phyloP scores from a whole-genome alignment of 1,140 invertebrate genomes.

The Cephus cinctus region DNA sequence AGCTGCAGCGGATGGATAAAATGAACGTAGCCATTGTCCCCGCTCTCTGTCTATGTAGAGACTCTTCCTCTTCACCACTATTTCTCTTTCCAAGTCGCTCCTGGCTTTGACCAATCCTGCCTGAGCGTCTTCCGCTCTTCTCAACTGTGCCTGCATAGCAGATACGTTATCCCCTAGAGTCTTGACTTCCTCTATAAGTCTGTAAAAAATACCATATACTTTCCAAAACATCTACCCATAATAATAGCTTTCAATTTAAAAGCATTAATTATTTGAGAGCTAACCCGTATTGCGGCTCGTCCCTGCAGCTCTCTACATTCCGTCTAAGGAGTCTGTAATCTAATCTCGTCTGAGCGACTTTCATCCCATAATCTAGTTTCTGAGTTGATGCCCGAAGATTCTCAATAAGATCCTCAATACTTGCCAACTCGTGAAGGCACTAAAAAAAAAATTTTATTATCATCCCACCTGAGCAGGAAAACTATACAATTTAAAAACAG shows the following conservation, averaged over 20 bases:
- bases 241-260: slow-evolving; percentile 1
- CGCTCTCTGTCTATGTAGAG: slow-evolving; percentile 69
- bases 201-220: slow-evolving; percentile 19
- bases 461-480: neutral
- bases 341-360: slow-evolving; percentile 75
- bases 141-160: slow-evolving; percentile 60
- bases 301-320: slow-evolving; percentile 72
- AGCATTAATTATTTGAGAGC: slow-evolving; percentile 8
- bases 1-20: slow-evolving; percentile 66
- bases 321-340: slow-evolving; percentile 65
- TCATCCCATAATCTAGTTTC: slow-evolving; percentile 70
- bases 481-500: slow-evolving; percentile 11
- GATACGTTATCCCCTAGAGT: slow-evolving; percentile 66
- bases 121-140: slow-evolving; percentile 62
- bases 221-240: neutral
- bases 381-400: slow-evolving; percentile 61
- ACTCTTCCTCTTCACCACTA: slow-evolving; percentile 70
- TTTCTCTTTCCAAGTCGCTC: slow-evolving; percentile 67
- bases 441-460: slow-evolving; percentile 34
- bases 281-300: slow-evolving; percentile 66
- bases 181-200: slow-evolving; percentile 73
- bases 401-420: slow-evolving; percentile 68
- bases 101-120: slow-evolving; percentile 62
- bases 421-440: slow-evolving; percentile 66
- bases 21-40: slow-evolving; percentile 62